Base-by-base conservation (phyloP, 2,797 vertebrate genomes). In the Xyrichtys novacula region DNA sequence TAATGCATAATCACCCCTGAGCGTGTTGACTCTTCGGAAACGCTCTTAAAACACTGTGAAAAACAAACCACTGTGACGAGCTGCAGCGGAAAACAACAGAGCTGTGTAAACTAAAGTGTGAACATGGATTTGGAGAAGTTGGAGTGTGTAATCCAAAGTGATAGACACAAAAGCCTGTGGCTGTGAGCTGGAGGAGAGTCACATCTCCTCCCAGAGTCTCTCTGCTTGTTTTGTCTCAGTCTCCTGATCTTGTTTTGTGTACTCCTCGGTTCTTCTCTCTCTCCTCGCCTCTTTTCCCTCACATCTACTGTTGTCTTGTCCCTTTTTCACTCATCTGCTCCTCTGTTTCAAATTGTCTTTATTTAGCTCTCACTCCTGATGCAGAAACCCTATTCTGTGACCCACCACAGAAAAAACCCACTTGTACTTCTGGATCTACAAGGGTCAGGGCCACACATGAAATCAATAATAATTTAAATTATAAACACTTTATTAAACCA, bases 131-230 rank as follows among this genome's bases (percentile, higher is more conserved):
- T 80, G 78, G 71, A 48, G 63, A 76, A 42, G 63, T 65, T 65
- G 43, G 49, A 25, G 73, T 71, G 80, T 78, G 60, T 80, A 86
- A 80, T 84, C 71, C 70, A 76, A 71, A 82, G 59, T 73, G 82
- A 84, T 60, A 71, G 65, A 85, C 80, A 65, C 32, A 65, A 70
- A 74, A 44, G 59, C 59, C 61, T 2, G 53, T 53, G 67, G 70
- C 78, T 73, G 32, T 65, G 70, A 82, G 65, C 71, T 64, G 66
- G 47, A 56, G 54, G 47, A 69, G 70, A 76, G 61, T 77, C 40
- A 36, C 46, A 6, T 69, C 64, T 81, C 73, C 56, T 75, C 65
- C 71, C 66, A 38, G 65, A 25, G 22, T 43, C 66, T 61, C 57
- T 34, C 43, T 34, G 71, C 63, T 56, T 39, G 48, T 77, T 60